These are phyloP conservation scores for Hyphantria cunea DNA, from an alignment of 1,140 invertebrate genomes.

Conservation along the genomic window DNA sequence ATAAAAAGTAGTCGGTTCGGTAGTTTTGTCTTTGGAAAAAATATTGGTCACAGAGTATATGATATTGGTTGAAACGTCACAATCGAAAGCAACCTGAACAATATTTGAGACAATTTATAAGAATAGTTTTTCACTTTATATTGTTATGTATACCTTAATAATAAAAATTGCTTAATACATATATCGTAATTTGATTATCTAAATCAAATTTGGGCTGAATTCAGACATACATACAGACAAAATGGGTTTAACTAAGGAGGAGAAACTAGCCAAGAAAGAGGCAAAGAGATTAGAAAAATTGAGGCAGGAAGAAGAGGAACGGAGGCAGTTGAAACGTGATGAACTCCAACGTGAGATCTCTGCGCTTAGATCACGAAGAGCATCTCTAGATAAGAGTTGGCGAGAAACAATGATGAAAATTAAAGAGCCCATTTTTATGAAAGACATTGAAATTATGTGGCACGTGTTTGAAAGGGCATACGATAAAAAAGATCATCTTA, in stretches of 20 bases:
- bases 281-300: constrained; percentile 62
- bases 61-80: too few species aligned
- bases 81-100: too few species aligned
- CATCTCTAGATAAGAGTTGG: constrained; percentile 62
- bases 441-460: constrained; percentile 73
- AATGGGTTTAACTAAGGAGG: constrained; percentile 63
- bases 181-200: too few species aligned
- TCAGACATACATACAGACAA: constrained; percentile 1
- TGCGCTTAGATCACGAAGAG: constrained; percentile 51
- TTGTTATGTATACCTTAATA: too few species aligned
- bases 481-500: constrained; percentile 69
- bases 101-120: too few species aligned
- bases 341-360: constrained; percentile 63
- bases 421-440: constrained; percentile 66
- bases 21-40: too few species aligned
- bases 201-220: too few species aligned
- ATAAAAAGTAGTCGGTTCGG: too few species aligned
- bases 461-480: constrained; percentile 65
- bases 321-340: constrained; percentile 53
- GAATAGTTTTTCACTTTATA: too few species aligned
- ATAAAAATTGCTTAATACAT: too few species aligned
- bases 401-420: constrained; percentile 67
- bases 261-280: constrained; percentile 67
- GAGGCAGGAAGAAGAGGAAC: constrained; percentile 49
- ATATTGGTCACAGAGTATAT: too few species aligned